Conservation (phyloP, 2,797 vertebrate genomes). For the Gadopsis marmoratus region DNA sequence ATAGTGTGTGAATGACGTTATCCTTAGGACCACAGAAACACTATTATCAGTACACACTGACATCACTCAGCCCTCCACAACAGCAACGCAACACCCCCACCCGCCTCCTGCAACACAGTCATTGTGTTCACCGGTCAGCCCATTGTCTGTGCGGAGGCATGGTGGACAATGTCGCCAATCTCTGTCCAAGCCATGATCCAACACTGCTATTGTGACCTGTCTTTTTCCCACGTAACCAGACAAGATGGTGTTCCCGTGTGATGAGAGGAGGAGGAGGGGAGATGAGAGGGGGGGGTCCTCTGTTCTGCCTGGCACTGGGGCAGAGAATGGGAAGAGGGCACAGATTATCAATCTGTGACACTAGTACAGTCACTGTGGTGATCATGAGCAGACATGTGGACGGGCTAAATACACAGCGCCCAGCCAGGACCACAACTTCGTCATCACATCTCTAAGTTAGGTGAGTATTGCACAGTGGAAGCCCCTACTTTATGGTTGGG, state of each 20-base stretch:
- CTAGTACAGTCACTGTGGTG: constrained; percentile 35
- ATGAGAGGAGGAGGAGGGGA: constrained; percentile 21
- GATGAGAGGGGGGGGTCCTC: not conserved
- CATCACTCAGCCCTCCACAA: constrained; percentile 75
- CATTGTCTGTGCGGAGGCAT: constrained; percentile 60
- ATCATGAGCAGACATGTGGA: constrained; percentile 27
- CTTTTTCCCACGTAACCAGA: constrained; percentile 49
- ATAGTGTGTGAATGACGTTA: constrained; percentile 78
- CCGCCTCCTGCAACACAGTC: constrained; percentile 59
- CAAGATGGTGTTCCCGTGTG: constrained; percentile 53
- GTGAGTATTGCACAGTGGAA: constrained; percentile 5
- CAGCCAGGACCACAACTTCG: constrained; percentile 8
- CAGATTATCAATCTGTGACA: constrained; percentile 40
- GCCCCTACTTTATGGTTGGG: not conserved
- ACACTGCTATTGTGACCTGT: constrained; percentile 61
- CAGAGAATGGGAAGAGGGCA: constrained; percentile 22
- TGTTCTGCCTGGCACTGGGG: constrained; percentile 66
- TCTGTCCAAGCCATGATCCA: constrained; percentile 68
- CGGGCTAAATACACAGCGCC: not conserved
- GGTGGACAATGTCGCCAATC: constrained; percentile 66
- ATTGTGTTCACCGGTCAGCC: constrained; percentile 61
- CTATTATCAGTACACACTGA: constrained; percentile 82
- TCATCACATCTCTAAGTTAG: constrained; percentile 10
- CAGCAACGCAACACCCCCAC: constrained; percentile 26
- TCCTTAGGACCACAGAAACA: constrained; percentile 78